phyloP scores from a whole-genome alignment of 1,140 invertebrate species.

The Drosophila ohnishii region DNA sequence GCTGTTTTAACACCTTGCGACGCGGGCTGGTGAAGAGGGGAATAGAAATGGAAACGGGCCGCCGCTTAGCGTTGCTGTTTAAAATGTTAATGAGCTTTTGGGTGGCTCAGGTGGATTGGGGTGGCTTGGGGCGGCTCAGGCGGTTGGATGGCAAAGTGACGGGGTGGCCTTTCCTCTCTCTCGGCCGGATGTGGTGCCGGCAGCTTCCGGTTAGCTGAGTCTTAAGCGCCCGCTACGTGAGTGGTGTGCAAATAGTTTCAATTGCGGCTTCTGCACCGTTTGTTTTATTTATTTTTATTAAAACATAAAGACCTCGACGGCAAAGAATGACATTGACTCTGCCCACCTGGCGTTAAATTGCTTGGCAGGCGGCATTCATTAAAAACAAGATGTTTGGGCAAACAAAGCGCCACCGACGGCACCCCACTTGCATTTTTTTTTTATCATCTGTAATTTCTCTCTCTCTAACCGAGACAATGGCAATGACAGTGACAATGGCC shows the following conservation, averaged over 20 bases:
- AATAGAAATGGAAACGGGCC: conserved; percentile 44
- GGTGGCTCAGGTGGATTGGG: conserved; percentile 39
- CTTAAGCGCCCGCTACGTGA: conserved; percentile 75
- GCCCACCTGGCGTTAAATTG: conserved; percentile 78
- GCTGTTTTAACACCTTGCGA: conserved; percentile 77
- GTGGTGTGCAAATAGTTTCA: conserved; percentile 82
- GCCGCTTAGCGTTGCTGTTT: conserved; percentile 77
- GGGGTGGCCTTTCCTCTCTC: conserved; percentile 16
- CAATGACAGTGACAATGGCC: conserved; percentile 38
- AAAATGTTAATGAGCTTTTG: conserved; percentile 82
- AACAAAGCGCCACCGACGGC: conserved; percentile 19
- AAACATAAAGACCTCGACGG: conserved; percentile 70
- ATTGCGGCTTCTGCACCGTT: conserved; percentile 77
- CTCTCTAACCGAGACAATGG: conserved; percentile 27
- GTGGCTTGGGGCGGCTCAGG: conserved; percentile 15
- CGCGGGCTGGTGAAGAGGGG: conserved; percentile 8
- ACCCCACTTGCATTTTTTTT: conserved; percentile 69
- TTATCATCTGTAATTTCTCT: conserved; percentile 60
- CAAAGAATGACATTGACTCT: conserved; percentile 77
- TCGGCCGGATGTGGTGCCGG: conserved; percentile 72
- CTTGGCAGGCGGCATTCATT: conserved; percentile 66
- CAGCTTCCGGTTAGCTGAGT: conserved; percentile 78
- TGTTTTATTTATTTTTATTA: conserved; percentile 82
- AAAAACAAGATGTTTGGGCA: conserved; percentile 54
- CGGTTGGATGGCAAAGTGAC: conserved; percentile 7